phyloP scores from a whole-genome alignment of 2,888 invertebrate species.

The Microctonus brassicae region DNA sequence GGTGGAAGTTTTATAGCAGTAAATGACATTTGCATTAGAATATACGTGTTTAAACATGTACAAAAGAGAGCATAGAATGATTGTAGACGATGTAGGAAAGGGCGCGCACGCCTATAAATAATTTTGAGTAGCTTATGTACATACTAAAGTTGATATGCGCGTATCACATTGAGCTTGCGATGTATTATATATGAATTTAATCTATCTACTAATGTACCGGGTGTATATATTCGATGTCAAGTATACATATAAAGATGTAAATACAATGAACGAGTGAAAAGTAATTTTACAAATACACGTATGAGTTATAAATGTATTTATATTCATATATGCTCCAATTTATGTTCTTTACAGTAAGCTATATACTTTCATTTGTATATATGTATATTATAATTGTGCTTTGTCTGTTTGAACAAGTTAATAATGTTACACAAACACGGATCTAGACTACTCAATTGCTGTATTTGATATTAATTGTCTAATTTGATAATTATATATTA shows the following conservation, averaged over 20 bases:
- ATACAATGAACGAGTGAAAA: background rate
- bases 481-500: too few species aligned
- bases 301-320: background rate
- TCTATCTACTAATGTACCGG: constrained; percentile 28
- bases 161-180: constrained; percentile 32
- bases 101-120: constrained; percentile 43
- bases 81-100: constrained; percentile 1
- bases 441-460: too few species aligned
- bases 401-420: too few species aligned
- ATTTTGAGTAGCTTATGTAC: constrained; percentile 8
- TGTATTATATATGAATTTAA: constrained; percentile 48
- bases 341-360: background rate
- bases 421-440: too few species aligned
- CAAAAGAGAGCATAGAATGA: constrained; percentile 1
- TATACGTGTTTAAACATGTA: background rate
- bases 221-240: background rate
- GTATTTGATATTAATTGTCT: too few species aligned
- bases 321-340: background rate
- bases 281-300: background rate
- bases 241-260: background rate
- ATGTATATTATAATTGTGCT: background rate
- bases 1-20: background rate
- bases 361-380: background rate
- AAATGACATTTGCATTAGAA: background rate
- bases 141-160: constrained; percentile 22